A percentile compares a stretch with the other conserved stretches of the same genome.
These are phyloP conservation scores for Alosa alosa DNA, from an alignment of 2,113 vertebrate species.

Conservation along the genomic window DNA sequence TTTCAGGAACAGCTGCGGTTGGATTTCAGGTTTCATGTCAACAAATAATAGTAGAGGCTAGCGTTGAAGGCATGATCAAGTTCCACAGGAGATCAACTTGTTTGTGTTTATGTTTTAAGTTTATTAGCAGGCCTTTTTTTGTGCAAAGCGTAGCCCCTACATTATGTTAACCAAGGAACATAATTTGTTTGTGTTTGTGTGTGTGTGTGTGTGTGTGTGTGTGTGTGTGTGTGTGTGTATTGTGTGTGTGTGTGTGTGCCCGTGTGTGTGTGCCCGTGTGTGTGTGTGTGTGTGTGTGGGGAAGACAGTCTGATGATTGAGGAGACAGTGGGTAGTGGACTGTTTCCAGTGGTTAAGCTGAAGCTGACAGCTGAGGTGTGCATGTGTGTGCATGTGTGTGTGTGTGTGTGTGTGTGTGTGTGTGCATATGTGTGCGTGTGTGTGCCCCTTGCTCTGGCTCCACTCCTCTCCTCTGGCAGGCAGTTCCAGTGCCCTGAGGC, in stretches of 20 bases:
- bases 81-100: too few relatives aligned
- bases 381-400: neutral
- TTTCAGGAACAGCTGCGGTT: too few relatives aligned
- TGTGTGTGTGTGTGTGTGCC: neutral
- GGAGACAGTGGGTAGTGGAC: neutral
- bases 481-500: conserved; percentile 44
- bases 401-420: neutral
- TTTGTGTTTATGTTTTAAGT: too few relatives aligned
- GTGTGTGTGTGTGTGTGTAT: neutral
- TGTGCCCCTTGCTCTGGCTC: conserved; percentile 29
- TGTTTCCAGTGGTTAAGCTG: too few relatives aligned
- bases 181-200: too few relatives aligned
- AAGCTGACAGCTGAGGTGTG: neutral
- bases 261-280: neutral
- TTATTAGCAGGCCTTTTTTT: too few relatives aligned
- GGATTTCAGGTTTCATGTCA: too few relatives aligned
- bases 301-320: neutral
- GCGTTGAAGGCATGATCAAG: too few relatives aligned
- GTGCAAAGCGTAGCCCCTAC: too few relatives aligned
- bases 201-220: neutral
- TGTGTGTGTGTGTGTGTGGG: neutral
- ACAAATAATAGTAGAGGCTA: too few relatives aligned
- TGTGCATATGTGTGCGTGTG: conserved; percentile 20
- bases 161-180: too few relatives aligned
- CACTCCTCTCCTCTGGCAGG: conserved; percentile 34